A percentile compares a stretch with the other conserved stretches of the same genome.
Conservation (phyloP, 2,888 invertebrate species). For the Drosophila silvestris region DNA sequence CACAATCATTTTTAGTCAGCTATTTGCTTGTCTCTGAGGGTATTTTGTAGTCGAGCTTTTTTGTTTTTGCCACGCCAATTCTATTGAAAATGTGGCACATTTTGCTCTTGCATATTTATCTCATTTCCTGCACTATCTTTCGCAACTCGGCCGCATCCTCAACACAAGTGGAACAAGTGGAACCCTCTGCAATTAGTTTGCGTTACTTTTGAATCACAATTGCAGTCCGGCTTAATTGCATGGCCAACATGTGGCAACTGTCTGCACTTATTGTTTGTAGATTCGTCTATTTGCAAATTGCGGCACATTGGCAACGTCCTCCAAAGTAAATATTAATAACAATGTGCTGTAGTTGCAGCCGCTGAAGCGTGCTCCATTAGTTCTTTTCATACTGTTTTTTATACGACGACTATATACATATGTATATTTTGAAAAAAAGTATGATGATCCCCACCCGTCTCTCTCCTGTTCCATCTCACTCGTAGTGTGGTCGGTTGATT, state of each 20-base stretch:
- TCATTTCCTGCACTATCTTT: background rate
- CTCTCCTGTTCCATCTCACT: background rate
- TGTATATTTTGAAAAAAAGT: too few relatives aligned
- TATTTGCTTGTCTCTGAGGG: background rate
- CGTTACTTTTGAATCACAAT: constrained; percentile 28
- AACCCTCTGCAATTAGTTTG: constrained; percentile 42
- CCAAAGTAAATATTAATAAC: constrained; percentile 11
- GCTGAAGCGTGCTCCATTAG: constrained; percentile 51
- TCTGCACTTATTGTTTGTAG: background rate
- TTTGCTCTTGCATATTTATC: background rate
- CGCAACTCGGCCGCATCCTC: constrained; percentile 23
- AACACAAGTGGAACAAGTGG: constrained; percentile 10
- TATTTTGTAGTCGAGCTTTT: background rate
- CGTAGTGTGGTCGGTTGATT: constrained; percentile 30
- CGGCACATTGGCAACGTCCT: constrained; percentile 42
- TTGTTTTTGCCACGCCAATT: background rate
- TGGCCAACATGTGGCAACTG: constrained; percentile 48
- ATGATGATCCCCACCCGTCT: background rate
- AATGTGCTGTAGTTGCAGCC: constrained; percentile 4
- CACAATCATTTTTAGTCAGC: background rate
- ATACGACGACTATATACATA: constrained; percentile 18
- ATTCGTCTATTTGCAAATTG: constrained; percentile 33
- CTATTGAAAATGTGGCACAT: background rate
- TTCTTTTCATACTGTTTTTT: constrained; percentile 12
- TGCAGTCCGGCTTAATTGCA: constrained; percentile 22